These are phyloP conservation scores for Hemiscyllium ocellatum DNA, from an alignment of 2,113 vertebrate species.

Conservation along the genomic window DNA sequence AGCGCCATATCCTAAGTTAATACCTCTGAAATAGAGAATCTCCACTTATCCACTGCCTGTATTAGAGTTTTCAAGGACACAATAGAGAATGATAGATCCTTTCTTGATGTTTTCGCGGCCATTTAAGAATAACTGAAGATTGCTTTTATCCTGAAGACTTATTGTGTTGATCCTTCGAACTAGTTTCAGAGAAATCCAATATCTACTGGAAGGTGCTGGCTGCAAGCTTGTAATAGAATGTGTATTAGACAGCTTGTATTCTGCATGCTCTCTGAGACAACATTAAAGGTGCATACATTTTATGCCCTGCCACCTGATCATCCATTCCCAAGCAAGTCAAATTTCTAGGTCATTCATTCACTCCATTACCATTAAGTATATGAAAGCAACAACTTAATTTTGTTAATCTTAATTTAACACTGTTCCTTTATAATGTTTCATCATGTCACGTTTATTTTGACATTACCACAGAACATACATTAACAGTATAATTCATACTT, in stretches of 20 bases:
- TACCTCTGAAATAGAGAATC: neutral
- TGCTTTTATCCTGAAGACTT: neutral
- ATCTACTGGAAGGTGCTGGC: neutral
- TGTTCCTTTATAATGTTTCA: neutral
- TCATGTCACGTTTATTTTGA: neutral
- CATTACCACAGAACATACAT: neutral
- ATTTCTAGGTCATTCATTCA: neutral
- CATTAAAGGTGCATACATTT: neutral
- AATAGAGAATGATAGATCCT: neutral
- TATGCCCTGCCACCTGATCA: neutral
- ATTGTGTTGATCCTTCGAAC: neutral
- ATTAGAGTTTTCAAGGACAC: neutral
- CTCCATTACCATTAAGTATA: neutral
- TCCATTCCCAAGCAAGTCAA: neutral
- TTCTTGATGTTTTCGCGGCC: neutral
- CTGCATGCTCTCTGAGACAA: neutral
- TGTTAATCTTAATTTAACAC: neutral
- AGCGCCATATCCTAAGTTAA: neutral
- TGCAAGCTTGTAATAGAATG: neutral
- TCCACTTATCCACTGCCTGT: neutral
- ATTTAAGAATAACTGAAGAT: neutral
- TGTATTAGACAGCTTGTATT: neutral
- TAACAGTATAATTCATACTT: neutral
- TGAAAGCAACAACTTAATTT: neutral
- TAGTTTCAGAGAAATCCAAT: neutral